Base-by-base conservation (phyloP, 2,888 invertebrate species). In the Nineta flava region DNA sequence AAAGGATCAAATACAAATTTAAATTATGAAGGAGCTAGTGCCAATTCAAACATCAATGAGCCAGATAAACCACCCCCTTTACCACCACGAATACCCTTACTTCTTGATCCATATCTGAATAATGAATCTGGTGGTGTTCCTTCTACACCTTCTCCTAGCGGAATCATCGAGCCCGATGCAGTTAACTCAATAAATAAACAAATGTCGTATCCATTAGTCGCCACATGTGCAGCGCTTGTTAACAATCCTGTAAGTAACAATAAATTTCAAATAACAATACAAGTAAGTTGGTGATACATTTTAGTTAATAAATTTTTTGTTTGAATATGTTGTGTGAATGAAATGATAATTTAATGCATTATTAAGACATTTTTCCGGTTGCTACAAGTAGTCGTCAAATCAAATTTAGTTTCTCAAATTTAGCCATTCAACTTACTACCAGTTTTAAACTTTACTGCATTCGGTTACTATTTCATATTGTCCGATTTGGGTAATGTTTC, bases 191-290 rank as follows among this genome's bases (percentile, higher is more conserved):
- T 78, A 57, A 76, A 74, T 60, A 64, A 77, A 69, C 75, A 78
- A 67, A 74, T 78, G 77, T 75, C 71, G 58, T 78, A 77, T 55
- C 78, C 78, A 53, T 67, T 78, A 55, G 76, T 77, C 56, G 75
- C 77, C 56, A 73, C 66, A 57, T 67, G 66, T 61, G 66, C 67
- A 57, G 63, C 67, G 52, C 59, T 68, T 59, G 63, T 67, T 65
- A 66, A 68, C 61, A 62, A 68, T 57, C 65, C 63, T 66, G 70
- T 70, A 70, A 70, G 69, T 70, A 69, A 64, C 60, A 45, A 41
- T 26, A 35, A 44, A 35, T 15, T 16, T 43, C 42, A 43, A 49
- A 16, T 17, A 21, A 46, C 21, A 31, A 16, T 17, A 46, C 15
- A 17, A 21, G 46, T 34, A 17, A 21, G 46, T 46, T 32, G 32